Evolutionary conservation across 1,140 invertebrate species (phyloP).

Genomic region (Zaprionus capensis): DNA sequence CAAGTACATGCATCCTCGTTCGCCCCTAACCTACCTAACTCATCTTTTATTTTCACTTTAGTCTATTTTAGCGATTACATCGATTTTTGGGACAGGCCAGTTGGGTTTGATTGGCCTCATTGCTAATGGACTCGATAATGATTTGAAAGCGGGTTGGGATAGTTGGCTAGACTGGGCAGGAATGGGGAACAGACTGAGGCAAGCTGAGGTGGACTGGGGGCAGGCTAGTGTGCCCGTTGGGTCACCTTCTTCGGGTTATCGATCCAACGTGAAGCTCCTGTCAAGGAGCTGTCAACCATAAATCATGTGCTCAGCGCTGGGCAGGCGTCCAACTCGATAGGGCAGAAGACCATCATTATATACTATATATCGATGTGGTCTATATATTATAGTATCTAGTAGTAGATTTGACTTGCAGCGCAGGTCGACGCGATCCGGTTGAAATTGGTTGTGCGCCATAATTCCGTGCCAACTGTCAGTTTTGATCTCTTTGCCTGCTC

Average conservation of each 20-base stretch:
- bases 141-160: background rate
- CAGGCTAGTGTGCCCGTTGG: background rate
- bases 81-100: background rate
- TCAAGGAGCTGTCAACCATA: slow-evolving; percentile 63
- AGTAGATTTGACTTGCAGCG: slow-evolving; percentile 30
- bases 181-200: background rate
- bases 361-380: background rate
- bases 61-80: slow-evolving; percentile 5
- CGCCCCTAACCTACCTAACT: background rate
- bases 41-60: background rate
- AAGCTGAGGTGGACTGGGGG: no score
- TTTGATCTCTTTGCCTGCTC: background rate
- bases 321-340: slow-evolving; percentile 49
- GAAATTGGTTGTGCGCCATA: slow-evolving; percentile 62
- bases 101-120: slow-evolving; percentile 2
- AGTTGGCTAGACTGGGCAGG: background rate
- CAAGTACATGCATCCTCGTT: background rate
- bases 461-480: slow-evolving; percentile 45
- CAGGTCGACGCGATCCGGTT: slow-evolving; percentile 58
- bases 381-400: slow-evolving; percentile 20
- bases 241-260: slow-evolving; percentile 1
- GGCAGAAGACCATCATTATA: slow-evolving; percentile 1
- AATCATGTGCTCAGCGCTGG: slow-evolving; percentile 73
- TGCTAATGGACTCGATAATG: slow-evolving; percentile 4
- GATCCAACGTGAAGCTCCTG: slow-evolving; percentile 30